Evolutionary conservation across 37 sponge, comb jelly and placozoan genomes (phyloP), one percentile per base, ranked within the genome.

Genomic region (Halisarca cf. caerulea): DNA sequence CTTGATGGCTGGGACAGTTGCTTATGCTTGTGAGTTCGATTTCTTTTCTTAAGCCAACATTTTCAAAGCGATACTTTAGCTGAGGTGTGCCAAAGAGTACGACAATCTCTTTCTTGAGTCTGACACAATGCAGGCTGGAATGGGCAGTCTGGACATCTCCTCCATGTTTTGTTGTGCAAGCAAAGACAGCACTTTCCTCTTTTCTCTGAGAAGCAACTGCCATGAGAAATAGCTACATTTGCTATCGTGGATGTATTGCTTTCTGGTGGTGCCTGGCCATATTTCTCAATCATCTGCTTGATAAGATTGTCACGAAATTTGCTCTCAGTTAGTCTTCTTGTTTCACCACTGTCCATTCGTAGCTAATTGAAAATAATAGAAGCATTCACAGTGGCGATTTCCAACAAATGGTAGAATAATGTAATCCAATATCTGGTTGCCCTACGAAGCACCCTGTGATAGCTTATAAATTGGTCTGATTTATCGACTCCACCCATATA

Each of bases 361-460:
- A 51, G 34, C 54, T 6, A 39, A 41, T 83, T 84, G 81, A 58
- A 80, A 0, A 84, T 2, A 3, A 89, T 40, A 30, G 28, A 80
- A 2, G 85, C 28, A 79, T 84, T 84, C 35, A 89, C 85, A 39
- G 84, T 28, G 21, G 77, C 70, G n/a, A 80, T 64, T 33, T 89
- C 90, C 34, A 89, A 42, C 8, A 71, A 30, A 60, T 89, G 85
- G 44, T 53, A 89, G 34, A 84, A 84, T n/a, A 82, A 54, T 2
- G 89, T 89, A 34, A 84, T 89, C 89, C 89, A 89, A 59, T 89
- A 89, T 9, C 59, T 77, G 4, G 15, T 41, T 5, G 89, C 79
- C n/a, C 80, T 17, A 9, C 74, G 69, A 36, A 84, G 59, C 8
- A 83, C 85, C 54, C 73, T 79, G 71, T 83, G 55, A 43, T 82